These are phyloP conservation scores for Melanotaenia parkinsoni DNA, from an alignment of 2,797 vertebrate genomes.

Conservation along the genomic window DNA sequence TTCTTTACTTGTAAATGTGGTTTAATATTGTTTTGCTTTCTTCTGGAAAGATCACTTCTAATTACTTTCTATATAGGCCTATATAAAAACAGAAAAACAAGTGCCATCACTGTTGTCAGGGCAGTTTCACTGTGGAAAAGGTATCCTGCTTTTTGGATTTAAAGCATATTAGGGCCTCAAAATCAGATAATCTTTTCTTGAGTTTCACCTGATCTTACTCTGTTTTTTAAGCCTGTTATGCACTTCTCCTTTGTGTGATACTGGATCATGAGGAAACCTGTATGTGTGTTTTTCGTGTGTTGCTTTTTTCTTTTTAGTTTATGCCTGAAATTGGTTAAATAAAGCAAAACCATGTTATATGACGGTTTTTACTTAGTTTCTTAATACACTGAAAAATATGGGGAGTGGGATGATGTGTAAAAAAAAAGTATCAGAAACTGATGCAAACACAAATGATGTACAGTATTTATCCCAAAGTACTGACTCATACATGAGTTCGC, in stretches of 20 bases:
- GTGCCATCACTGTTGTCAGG: not conserved
- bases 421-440: not conserved
- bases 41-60: not conserved
- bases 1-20: not conserved
- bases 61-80: too few relatives aligned
- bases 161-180: too few relatives aligned
- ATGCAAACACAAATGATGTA: not conserved
- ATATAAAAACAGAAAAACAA: not conserved
- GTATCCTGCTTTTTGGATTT: too few relatives aligned
- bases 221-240: not conserved
- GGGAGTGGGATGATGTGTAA: too few relatives aligned
- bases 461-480: not conserved
- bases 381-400: not conserved
- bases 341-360: not conserved
- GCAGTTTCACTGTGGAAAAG: not conserved
- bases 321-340: too few relatives aligned
- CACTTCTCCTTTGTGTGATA: too few relatives aligned
- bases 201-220: not conserved
- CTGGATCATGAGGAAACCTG: too few relatives aligned
- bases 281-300: not conserved
- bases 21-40: not conserved
- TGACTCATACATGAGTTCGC: not conserved
- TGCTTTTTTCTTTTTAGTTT: not conserved
- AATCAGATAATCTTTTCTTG: not conserved
- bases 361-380: not conserved